These are phyloP conservation scores for Cheirogaleus major DNA, from an alignment of 2,797 vertebrate genomes.

Conservation along the genomic window DNA sequence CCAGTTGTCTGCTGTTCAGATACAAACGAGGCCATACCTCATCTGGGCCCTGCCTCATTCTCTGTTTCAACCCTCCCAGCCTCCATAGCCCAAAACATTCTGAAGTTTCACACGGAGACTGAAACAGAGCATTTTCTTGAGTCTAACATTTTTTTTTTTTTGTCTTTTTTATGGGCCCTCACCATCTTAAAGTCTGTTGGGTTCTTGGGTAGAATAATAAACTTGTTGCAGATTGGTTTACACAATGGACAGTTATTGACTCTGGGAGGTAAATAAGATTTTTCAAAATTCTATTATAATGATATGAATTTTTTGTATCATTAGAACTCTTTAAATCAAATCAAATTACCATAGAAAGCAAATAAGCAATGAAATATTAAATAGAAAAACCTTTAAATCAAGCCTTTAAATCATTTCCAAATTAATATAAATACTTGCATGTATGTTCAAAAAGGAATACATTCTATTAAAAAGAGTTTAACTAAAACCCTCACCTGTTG, in stretches of 20 bases:
- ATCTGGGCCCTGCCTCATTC: background rate
- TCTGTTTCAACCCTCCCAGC: background rate
- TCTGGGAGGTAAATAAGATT: background rate
- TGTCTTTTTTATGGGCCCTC: background rate
- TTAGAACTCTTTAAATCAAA: constrained; percentile 33
- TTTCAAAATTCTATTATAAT: constrained; percentile 28
- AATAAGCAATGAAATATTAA: constrained; percentile 27
- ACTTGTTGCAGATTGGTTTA: background rate
- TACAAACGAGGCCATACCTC: background rate
- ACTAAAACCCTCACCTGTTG: constrained; percentile 89
- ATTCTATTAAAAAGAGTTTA: background rate
- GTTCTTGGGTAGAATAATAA: background rate
- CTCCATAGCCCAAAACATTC: too few species aligned
- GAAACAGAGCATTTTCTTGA: constrained; percentile 4
- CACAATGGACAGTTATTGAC: background rate
- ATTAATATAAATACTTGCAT: background rate
- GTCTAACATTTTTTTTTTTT: background rate
- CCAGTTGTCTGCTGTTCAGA: background rate
- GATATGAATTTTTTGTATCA: background rate
- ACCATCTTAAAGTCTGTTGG: constrained; percentile 7
- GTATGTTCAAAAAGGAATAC: background rate
- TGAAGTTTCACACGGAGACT: background rate
- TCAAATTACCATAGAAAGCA: constrained; percentile 18
- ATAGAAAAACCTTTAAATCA: constrained; percentile 2
- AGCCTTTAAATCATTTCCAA: constrained; percentile 13